phyloP scores from a whole-genome alignment of 2,113 vertebrate genomes.

The mouse (Mus musculus) region DNA sequence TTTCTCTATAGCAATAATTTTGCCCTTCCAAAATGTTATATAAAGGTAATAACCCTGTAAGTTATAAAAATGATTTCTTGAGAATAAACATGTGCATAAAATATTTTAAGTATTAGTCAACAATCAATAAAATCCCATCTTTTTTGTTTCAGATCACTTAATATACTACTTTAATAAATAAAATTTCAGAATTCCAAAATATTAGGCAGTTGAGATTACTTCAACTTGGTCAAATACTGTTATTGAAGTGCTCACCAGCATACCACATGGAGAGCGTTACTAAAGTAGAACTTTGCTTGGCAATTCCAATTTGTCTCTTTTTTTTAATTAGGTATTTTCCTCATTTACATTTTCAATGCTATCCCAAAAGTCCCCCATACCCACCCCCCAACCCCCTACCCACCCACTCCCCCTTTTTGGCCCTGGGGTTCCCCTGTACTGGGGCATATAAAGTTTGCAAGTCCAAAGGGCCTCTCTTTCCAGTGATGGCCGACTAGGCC shows the following conservation, averaged over 20 bases:
- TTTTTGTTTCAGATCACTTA: neutral
- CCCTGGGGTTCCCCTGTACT: too few relatives aligned
- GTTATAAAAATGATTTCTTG: neutral
- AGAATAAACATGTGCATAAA: neutral
- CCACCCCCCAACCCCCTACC: too few relatives aligned
- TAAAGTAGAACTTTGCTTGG: neutral
- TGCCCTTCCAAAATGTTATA: neutral
- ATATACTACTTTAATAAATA: neutral
- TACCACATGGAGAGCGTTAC: neutral
- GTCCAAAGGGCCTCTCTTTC: too few relatives aligned
- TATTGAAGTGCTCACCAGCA: neutral
- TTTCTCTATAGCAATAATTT: neutral
- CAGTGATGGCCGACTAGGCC: too few relatives aligned
- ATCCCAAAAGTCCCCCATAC: too few relatives aligned
- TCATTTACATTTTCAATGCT: too few relatives aligned
- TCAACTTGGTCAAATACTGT: neutral
- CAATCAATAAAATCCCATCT: neutral
- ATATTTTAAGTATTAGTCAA: neutral
- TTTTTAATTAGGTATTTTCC: too few relatives aligned
- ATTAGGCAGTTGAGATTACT: neutral
- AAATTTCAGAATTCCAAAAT: neutral
- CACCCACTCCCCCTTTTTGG: too few relatives aligned
- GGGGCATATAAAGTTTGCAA: too few relatives aligned
- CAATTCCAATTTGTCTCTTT: neutral
- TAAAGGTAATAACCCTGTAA: neutral